These are phyloP conservation scores for Ariopsis seemanni DNA, from an alignment of 2,113 vertebrate species.

Conservation along the genomic window DNA sequence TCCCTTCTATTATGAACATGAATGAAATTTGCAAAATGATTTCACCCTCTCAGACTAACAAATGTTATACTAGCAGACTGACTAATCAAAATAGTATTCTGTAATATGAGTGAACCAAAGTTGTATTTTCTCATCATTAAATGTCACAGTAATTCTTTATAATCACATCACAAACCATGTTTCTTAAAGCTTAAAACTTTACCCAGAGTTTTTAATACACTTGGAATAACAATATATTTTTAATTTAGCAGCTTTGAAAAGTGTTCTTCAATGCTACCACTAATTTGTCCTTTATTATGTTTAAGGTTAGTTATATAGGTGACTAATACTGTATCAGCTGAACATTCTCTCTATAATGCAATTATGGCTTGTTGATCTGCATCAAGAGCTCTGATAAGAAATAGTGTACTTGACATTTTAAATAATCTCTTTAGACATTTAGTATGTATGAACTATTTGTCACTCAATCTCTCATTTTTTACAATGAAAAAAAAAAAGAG, in stretches of 20 bases:
- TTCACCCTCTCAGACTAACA: not conserved
- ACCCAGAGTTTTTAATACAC: not conserved
- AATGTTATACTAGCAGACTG: not conserved
- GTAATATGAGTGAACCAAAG: not conserved
- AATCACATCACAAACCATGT: not conserved
- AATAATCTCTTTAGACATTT: conserved; percentile 5
- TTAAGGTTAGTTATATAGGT: not conserved
- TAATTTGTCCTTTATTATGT: not conserved
- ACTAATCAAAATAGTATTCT: not conserved
- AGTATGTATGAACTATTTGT: not conserved
- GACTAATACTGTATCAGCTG: not conserved
- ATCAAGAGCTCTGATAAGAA: not conserved
- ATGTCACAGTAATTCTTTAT: conserved; percentile 1
- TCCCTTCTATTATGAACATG: not conserved
- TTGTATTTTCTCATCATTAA: not conserved
- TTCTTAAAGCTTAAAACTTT: conserved; percentile 1
- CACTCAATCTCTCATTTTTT: not conserved
- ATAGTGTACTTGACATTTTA: not conserved
- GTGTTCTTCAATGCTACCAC: not conserved
- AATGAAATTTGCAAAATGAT: not conserved
- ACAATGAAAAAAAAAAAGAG: not conserved
- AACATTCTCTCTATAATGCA: not conserved
- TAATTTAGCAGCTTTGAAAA: not conserved
- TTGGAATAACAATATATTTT: conserved; percentile 14
- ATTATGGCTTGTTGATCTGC: not conserved